Percentiles rank a stretch among this genome's conserved stretches.
Evolutionary conservation across 2,797 vertebrate species (phyloP).

Genomic region (Pelobates cultripes): DNA sequence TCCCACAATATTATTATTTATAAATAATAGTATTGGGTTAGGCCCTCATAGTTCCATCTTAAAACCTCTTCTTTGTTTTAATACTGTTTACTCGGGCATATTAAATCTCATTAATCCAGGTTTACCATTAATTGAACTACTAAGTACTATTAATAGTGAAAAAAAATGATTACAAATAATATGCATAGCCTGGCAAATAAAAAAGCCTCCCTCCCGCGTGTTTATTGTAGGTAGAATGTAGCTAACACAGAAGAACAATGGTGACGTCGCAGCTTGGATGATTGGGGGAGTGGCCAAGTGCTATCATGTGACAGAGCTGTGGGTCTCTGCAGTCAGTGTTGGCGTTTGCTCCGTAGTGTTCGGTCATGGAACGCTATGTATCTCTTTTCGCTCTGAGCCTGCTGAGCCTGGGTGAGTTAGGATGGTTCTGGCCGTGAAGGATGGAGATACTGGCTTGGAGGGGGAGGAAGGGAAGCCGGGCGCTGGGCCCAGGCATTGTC

Average conservation of each 20-base stretch:
- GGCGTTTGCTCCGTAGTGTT: neutral
- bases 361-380: constrained; percentile 17
- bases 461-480: neutral
- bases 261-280: neutral
- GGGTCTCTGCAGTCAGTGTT: constrained; percentile 16
- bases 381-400: constrained; percentile 50
- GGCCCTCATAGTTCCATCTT: no score
- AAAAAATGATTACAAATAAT: no score
- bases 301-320: constrained; percentile 41
- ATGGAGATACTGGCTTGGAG: no score
- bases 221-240: fast-evolving
- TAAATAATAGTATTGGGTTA: no score
- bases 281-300: constrained; percentile 21
- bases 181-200: no score
- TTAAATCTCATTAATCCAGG: no score
- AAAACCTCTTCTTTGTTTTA: no score
- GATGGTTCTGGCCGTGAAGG: constrained; percentile 35
- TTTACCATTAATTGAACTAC: no score
- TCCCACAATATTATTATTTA: no score
- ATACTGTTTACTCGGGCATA: no score
- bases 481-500: neutral
- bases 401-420: constrained; percentile 60
- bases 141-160: no score
- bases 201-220: neutral
- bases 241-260: constrained; percentile 4